Evolutionary conservation across 2,888 invertebrate species (phyloP).

Genomic region (Nasonovia ribisnigri): DNA sequence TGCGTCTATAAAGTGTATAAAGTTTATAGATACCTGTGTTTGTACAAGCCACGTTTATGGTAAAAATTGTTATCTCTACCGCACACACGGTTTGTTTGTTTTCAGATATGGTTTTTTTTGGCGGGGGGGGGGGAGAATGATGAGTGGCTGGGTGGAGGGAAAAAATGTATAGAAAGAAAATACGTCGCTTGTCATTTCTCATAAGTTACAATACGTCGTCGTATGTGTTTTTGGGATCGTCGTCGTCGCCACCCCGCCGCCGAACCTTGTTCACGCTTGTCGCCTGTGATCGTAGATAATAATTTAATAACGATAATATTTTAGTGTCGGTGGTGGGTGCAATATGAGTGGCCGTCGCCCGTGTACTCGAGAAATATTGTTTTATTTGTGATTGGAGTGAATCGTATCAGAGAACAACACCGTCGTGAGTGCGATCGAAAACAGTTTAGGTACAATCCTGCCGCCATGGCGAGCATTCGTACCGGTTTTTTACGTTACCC

Average conservation of each 20-base stretch:
- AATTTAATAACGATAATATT: background rate
- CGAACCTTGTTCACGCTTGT: background rate
- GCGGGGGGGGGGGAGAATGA: background rate
- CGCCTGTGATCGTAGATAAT: background rate
- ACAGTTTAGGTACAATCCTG: background rate
- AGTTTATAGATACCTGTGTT: no score
- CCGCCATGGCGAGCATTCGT: conserved; percentile 30
- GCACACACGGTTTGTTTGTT: background rate
- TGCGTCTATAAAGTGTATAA: background rate
- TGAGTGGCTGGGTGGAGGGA: background rate
- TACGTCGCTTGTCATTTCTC: background rate
- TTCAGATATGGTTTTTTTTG: background rate
- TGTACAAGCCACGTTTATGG: background rate
- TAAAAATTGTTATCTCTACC: background rate
- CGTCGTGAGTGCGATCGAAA: background rate
- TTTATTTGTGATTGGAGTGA: background rate
- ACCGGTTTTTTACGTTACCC: background rate
- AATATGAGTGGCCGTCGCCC: background rate
- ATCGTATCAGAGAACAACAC: background rate
- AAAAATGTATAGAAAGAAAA: background rate
- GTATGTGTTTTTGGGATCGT: background rate
- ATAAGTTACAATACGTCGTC: background rate
- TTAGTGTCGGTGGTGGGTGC: background rate
- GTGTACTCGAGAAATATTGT: background rate
- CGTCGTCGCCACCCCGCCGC: background rate